These are phyloP conservation scores for Enteromius radiatus DNA, from an alignment of 2,797 vertebrate species.

Conservation along the genomic window DNA sequence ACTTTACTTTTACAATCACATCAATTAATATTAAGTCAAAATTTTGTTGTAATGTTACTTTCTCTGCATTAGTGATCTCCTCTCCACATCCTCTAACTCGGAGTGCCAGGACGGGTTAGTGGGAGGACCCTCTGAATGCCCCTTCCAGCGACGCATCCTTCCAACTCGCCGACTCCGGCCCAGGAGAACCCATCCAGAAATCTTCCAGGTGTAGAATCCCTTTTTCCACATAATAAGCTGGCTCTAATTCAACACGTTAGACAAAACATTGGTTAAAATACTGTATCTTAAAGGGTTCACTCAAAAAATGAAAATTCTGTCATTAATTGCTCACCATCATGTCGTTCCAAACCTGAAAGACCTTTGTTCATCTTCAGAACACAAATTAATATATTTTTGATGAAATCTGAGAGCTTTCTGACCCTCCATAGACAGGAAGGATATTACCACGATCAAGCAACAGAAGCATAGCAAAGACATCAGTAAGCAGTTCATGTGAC, in stretches of 20 bases:
- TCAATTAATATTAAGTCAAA: not conserved
- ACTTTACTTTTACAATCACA: not conserved
- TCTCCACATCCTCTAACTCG: slow-evolving; percentile 84
- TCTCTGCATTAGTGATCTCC: slow-evolving; percentile 75
- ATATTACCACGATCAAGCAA: no score
- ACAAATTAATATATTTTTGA: no score
- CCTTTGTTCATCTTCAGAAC: no score
- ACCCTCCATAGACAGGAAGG: no score
- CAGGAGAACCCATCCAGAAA: slow-evolving; percentile 81
- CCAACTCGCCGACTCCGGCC: slow-evolving; percentile 81
- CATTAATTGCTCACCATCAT: not conserved
- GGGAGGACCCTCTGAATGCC: slow-evolving; percentile 75
- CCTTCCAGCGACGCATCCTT: slow-evolving; percentile 82
- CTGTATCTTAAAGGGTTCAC: not conserved
- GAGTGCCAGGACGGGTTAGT: slow-evolving; percentile 80
- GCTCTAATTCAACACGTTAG: not conserved
- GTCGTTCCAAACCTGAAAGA: no score
- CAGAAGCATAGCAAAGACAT: no score
- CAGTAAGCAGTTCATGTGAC: no score
- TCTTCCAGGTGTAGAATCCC: slow-evolving; percentile 77
- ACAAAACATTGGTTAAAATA: not conserved
- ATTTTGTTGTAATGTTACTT: not conserved
- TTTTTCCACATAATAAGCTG: not conserved
- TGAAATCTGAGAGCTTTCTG: no score
- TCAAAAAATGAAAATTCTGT: not conserved